These are phyloP conservation scores for Dione vanillae DNA, from an alignment of 2,888 invertebrate species.

Conservation along the genomic window DNA sequence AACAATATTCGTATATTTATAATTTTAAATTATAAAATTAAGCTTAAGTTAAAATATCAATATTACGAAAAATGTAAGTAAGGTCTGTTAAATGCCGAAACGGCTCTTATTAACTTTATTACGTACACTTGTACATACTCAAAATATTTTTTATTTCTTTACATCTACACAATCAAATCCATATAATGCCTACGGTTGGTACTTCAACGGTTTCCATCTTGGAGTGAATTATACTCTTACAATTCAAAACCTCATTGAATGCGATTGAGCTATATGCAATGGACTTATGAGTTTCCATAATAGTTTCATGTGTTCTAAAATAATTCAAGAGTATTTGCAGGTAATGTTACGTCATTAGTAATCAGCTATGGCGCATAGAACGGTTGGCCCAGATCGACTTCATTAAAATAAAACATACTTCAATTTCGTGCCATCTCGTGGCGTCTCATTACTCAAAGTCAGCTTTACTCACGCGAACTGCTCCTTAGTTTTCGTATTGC, in stretches of 20 bases:
- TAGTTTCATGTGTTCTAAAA: constrained; percentile 65
- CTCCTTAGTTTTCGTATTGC: constrained; percentile 57
- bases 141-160: neutral
- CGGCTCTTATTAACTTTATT: neutral
- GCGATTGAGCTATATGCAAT: constrained; percentile 41
- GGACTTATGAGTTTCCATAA: constrained; percentile 50
- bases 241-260: constrained; percentile 38
- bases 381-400: constrained; percentile 70
- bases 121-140: neutral
- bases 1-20: no score
- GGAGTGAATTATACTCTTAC: neutral
- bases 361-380: constrained; percentile 57
- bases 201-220: neutral
- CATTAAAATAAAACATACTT: constrained; percentile 73
- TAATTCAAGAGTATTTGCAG: constrained; percentile 64
- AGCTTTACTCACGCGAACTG: constrained; percentile 68
- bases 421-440: constrained; percentile 68
- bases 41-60: neutral
- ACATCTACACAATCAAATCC: neutral
- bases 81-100: neutral
- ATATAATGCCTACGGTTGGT: neutral
- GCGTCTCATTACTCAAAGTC: constrained; percentile 76
- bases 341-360: constrained; percentile 63
- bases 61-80: neutral
- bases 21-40: neutral